phyloP scores from a whole-genome alignment of 1,140 invertebrate genomes.

The Dysdera silvatica region DNA sequence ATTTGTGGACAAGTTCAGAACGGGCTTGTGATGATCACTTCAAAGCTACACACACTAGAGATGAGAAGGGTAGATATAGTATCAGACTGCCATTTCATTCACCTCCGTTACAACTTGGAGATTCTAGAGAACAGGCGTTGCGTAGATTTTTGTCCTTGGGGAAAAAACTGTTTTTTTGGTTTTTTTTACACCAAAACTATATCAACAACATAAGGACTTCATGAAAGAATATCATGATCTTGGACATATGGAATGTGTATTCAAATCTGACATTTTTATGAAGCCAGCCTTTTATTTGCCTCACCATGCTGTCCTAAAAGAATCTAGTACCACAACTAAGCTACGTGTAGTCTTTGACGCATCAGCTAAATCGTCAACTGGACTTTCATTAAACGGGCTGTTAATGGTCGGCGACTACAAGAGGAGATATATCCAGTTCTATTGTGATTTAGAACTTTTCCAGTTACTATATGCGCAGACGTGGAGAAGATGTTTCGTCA shows the following conservation, averaged over 20 bases:
- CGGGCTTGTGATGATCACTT: neutral
- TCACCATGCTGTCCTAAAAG: conserved; percentile 37
- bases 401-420: conserved; percentile 18
- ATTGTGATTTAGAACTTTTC: conserved; percentile 31
- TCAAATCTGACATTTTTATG: neutral
- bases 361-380: neutral
- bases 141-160: too few relatives aligned
- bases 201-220: neutral
- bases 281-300: conserved; percentile 34
- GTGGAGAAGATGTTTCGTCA: conserved; percentile 45
- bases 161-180: too few relatives aligned
- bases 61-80: conserved; percentile 1
- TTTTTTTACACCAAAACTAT: neutral
- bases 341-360: conserved; percentile 6
- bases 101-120: neutral
- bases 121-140: neutral
- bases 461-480: conserved; percentile 38
- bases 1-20: neutral
- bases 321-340: conserved; percentile 19
- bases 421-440: conserved; percentile 31
- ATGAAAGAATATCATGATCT: neutral
- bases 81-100: too few relatives aligned
- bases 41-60: neutral
- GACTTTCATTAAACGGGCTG: neutral
- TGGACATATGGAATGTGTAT: neutral